Percentiles rank a stretch among this genome's conserved stretches.
Conservation (phyloP, 2,797 vertebrate genomes). For the Acipenser oxyrinchus region DNA sequence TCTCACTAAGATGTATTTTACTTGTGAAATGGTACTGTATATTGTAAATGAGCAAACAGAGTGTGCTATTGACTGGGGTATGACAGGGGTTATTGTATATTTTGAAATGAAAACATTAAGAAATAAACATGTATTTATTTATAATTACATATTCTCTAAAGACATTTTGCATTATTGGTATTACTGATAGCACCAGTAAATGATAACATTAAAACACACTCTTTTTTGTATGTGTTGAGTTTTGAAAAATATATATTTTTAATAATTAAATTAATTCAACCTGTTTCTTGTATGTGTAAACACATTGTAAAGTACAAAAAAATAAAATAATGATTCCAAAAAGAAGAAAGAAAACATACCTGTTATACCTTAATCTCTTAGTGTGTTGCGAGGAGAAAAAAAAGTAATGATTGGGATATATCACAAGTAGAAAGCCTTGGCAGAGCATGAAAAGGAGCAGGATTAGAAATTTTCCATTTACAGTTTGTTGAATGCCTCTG, state of each 20-base stretch:
- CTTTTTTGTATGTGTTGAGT: too few relatives aligned
- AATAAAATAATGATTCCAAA: neutral
- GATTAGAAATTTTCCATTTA: slow-evolving; percentile 70
- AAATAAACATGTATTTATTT: too few relatives aligned
- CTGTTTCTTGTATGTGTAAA: slow-evolving; percentile 6
- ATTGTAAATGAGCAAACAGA: too few relatives aligned
- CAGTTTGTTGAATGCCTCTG: slow-evolving; percentile 65
- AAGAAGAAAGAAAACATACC: neutral
- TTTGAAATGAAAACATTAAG: too few relatives aligned
- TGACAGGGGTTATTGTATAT: too few relatives aligned
- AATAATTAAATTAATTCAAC: neutral
- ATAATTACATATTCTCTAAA: too few relatives aligned
- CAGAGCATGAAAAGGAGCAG: slow-evolving; percentile 69
- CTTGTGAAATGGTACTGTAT: too few relatives aligned
- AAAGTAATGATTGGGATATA: slow-evolving; percentile 17
- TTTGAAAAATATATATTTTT: neutral
- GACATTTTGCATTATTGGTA: too few relatives aligned
- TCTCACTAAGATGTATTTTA: too few relatives aligned
- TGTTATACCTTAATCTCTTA: neutral
- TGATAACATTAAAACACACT: too few relatives aligned
- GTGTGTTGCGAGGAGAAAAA: slow-evolving; percentile 3
- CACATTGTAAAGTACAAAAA: neutral
- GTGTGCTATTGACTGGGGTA: too few relatives aligned
- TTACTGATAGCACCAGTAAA: too few relatives aligned
- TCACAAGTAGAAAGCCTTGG: slow-evolving; percentile 55